Percentiles rank a stretch among this genome's conserved stretches.
Evolutionary conservation across 2,888 invertebrate genomes (phyloP).

Genomic region (Ariolimax columbianus): DNA sequence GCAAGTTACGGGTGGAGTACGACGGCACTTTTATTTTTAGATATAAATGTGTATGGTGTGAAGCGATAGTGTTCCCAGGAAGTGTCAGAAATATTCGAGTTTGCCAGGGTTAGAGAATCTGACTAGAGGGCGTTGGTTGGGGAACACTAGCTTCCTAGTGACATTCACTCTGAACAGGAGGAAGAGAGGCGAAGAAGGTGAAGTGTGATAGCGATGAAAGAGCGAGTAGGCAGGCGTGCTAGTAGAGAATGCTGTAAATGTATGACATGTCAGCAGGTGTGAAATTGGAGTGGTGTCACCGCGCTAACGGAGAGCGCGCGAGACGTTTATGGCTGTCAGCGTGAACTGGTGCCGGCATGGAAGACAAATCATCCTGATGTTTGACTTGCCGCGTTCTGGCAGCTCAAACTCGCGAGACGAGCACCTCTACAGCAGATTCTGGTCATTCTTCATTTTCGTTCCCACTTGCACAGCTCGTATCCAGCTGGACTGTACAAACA

Average conservation of each 20-base stretch:
- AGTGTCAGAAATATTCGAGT: neutral
- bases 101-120: neutral
- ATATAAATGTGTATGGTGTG: neutral
- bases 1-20: too few species aligned
- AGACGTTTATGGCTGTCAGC: conserved; percentile 43
- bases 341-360: conserved; percentile 27
- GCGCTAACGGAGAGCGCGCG: conserved; percentile 7
- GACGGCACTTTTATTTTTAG: too few species aligned
- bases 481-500: neutral
- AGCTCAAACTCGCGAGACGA: neutral
- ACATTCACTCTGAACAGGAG: neutral
- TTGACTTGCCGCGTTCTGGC: neutral
- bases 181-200: neutral
- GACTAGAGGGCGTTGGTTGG: conserved; percentile 1
- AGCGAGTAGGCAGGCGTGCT: neutral
- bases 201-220: neutral
- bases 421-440: neutral
- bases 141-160: neutral
- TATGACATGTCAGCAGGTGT: conserved; percentile 38
- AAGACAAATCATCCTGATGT: conserved; percentile 31
- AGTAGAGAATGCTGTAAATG: conserved; percentile 32
- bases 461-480: neutral
- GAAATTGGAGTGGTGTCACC: conserved; percentile 46
- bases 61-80: neutral
- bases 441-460: too few species aligned